Conservation (phyloP, 2,888 invertebrate species). For the Automeris io region DNA sequence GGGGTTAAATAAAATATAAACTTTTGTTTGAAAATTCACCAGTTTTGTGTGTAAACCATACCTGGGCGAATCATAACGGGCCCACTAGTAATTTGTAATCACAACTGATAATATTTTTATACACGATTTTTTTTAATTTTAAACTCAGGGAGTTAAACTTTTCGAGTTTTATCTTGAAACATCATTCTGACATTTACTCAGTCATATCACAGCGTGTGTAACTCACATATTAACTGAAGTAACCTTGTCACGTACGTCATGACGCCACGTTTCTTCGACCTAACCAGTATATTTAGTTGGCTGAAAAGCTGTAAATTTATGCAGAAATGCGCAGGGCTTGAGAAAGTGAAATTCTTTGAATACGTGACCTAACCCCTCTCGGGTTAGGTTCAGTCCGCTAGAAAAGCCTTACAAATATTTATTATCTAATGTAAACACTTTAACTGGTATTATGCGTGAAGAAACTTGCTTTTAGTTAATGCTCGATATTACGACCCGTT, state of each 20-base stretch:
- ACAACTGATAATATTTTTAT: no score
- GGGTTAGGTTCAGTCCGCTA: background rate
- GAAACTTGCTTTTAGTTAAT: no score
- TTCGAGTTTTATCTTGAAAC: background rate
- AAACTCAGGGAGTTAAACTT: no score
- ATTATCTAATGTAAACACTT: background rate
- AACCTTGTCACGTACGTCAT: conserved; percentile 20
- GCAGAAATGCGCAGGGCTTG: conserved; percentile 40
- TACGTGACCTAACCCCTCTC: conserved; percentile 18
- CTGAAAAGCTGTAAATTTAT: conserved; percentile 30
- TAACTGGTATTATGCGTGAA: no score
- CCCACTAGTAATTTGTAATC: no score
- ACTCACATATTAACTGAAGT: conserved; percentile 22
- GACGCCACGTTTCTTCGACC: conserved; percentile 19
- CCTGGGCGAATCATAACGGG: no score
- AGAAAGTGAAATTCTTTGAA: conserved; percentile 28
- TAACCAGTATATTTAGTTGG: conserved; percentile 24
- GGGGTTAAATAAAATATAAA: no score
- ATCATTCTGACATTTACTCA: conserved; percentile 3
- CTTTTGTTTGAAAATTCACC: no score
- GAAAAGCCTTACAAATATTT: background rate
- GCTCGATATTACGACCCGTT: no score
- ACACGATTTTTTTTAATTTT: no score
- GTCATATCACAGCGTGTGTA: conserved; percentile 8
- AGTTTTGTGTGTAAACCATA: no score